Percentiles rank a stretch among this genome's conserved stretches.
phyloP scores from a whole-genome alignment of 2,797 vertebrate species.

The Toxotes lorentzi region DNA sequence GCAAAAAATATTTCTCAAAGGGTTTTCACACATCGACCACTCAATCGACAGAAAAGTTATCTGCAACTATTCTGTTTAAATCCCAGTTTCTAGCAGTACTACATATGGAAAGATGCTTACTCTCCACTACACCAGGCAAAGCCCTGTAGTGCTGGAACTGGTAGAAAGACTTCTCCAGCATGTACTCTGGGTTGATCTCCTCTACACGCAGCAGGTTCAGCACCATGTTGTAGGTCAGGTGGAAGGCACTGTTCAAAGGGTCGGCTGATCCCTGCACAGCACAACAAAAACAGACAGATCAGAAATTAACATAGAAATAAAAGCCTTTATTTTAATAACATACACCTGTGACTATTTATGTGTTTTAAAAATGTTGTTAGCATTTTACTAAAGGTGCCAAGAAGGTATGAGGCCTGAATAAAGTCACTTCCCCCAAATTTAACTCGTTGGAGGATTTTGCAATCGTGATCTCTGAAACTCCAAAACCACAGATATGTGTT shows the following conservation, averaged over 20 bases:
- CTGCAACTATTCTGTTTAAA: neutral
- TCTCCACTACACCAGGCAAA: constrained; percentile 95
- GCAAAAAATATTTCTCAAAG: neutral
- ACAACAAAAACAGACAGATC: neutral
- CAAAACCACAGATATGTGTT: constrained; percentile 28
- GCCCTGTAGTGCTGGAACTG: constrained; percentile 98
- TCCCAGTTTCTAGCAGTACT: neutral
- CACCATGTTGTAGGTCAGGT: constrained; percentile 99
- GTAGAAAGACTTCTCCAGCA: constrained; percentile 98
- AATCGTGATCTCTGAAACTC: constrained; percentile 3
- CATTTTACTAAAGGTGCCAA: constrained; percentile 8
- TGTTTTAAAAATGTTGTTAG: constrained; percentile 4
- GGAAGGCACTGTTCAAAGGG: constrained; percentile 96
- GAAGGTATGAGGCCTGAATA: constrained; percentile 14
- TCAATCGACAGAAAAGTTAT: neutral
- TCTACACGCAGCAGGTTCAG: constrained; percentile 96
- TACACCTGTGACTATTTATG: constrained; percentile 1
- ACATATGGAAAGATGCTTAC: constrained; percentile 83
- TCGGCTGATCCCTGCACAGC: constrained; percentile 91
- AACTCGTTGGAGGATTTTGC: constrained; percentile 25
- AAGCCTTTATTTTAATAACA: neutral
- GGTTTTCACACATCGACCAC: neutral
- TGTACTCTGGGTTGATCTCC: constrained; percentile 98
- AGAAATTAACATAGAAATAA: neutral
- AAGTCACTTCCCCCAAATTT: constrained; percentile 14